Evolutionary conservation across 1,140 invertebrate species (phyloP), one percentile per base, ranked within the genome.

Genomic region (Diachasmimorpha longicaudata): DNA sequence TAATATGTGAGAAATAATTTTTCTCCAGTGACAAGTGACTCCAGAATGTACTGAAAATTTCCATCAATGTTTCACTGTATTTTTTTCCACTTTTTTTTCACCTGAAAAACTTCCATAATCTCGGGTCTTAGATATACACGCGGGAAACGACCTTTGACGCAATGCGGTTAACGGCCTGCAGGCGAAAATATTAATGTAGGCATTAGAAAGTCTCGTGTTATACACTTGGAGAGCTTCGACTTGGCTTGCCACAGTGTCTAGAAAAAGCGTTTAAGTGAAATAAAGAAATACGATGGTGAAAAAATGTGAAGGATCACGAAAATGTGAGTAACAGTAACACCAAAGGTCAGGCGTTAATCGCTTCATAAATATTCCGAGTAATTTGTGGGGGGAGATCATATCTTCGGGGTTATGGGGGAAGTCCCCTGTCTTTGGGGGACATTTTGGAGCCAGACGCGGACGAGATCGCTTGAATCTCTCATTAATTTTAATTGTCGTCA

Each of bases 171-270:
- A 68, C 79, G 80, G 80, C 81, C 80, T 79, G 67, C 72, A 77
- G 79, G 79, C 81, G 81, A 82, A 81, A 82, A 82, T 81, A 79
- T 80, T 82, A 81, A 82, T 83, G 78, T 78, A 80, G 80, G 80
- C 81, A 83, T 81, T 83, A 83, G 82, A 83, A 83, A 83, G 82
- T 83, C 80, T 74, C 80, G 74, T 78, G 82, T 78, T 79, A 70
- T 78, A 25, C 5, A 25, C 58, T 19, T 55, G n/a, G 23, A 25
- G 58, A 63, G 58, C 58, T 63, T 63, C 58, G 23, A 19, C 48
- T 63, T 63, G 58, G 23, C 14, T 58, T 21, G 52, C 31, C 48
- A 10, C n/a, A 55, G 14, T 25, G 23, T 31, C 58, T 25, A 23
- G 23, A 63, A 63, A 63, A 63, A 63, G 58, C 58, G 14, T 63